Percentiles rank a stretch among this genome's conserved stretches.
phyloP scores from a whole-genome alignment of 2,888 invertebrate species.

The Oscheius sp. region DNA sequence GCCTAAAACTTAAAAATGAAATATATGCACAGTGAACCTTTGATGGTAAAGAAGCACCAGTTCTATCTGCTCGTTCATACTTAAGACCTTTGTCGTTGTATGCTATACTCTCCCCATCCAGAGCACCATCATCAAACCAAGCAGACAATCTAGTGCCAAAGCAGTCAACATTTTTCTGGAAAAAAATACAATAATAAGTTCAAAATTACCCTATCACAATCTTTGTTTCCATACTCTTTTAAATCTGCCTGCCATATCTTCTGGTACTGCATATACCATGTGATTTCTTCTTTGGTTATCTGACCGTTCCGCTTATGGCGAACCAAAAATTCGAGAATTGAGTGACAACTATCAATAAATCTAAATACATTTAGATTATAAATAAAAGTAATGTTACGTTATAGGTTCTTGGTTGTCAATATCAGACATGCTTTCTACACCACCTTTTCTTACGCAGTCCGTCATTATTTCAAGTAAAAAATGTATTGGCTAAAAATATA shows the following conservation, averaged over 20 bases:
- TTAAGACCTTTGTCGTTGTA: constrained; percentile 1
- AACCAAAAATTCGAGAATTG: not conserved
- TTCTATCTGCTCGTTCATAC: constrained; percentile 20
- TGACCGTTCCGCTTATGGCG: not conserved
- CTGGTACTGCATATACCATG: constrained; percentile 26
- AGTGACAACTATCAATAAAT: constrained; percentile 21
- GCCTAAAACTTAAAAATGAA: constrained; percentile 5
- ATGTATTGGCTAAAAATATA: constrained; percentile 27
- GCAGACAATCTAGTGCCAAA: not conserved
- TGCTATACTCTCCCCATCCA: not conserved
- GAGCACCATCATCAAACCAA: constrained; percentile 14
- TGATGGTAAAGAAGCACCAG: not conserved
- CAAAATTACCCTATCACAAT: not conserved
- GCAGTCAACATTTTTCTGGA: constrained; percentile 6
- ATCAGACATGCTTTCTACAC: not conserved
- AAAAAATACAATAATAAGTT: not conserved
- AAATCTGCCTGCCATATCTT: constrained; percentile 4
- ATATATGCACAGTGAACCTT: not conserved
- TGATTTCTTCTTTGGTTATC: constrained; percentile 11
- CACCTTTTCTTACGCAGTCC: not conserved
- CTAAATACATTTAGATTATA: constrained; percentile 1
- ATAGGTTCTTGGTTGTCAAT: constrained; percentile 22
- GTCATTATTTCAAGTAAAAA: constrained; percentile 23
- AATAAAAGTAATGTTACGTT: not conserved
- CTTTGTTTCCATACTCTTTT: constrained; percentile 1